phyloP scores from a whole-genome alignment of 92 coral and sea anemone species.

The Paragorgia papillata region DNA sequence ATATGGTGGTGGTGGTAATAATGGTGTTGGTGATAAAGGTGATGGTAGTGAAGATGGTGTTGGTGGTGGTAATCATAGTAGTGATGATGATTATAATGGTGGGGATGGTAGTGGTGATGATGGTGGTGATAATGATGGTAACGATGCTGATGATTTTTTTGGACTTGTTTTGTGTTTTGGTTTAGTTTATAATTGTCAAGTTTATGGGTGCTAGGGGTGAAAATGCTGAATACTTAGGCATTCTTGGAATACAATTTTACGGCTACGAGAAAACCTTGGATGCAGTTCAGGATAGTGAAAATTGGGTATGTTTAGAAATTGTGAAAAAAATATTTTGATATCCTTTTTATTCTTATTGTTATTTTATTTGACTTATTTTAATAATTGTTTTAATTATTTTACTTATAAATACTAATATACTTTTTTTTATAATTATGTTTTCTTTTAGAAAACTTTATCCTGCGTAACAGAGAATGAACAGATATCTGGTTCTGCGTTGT shows the following conservation, averaged over 20 bases:
- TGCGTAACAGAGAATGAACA: constrained; percentile 62
- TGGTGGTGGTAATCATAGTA: too few species aligned
- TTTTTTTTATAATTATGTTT: not conserved
- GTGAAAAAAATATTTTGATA: not conserved
- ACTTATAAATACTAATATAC: not conserved
- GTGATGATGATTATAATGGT: too few species aligned
- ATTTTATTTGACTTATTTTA: too few species aligned
- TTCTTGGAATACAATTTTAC: constrained; percentile 87
- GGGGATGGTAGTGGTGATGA: too few species aligned
- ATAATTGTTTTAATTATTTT: too few species aligned
- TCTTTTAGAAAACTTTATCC: constrained; percentile 68
- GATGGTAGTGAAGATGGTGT: too few species aligned
- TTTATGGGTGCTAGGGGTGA: constrained; percentile 86
- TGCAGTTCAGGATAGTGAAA: constrained; percentile 36
- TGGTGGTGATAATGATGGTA: too few species aligned
- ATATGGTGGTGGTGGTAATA: too few species aligned
- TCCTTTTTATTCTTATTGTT: too few species aligned
- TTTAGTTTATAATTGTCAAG: constrained; percentile 86
- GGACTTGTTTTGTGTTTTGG: not conserved
- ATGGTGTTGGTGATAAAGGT: too few species aligned
- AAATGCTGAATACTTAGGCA: constrained; percentile 84
- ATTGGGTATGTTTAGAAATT: constrained; percentile 11
- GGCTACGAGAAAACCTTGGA: constrained; percentile 76
- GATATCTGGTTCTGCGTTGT: constrained; percentile 77
- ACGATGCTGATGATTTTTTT: too few species aligned